Base-by-base conservation (phyloP, 2,888 invertebrate species). In the Luperina nickerlii region DNA sequence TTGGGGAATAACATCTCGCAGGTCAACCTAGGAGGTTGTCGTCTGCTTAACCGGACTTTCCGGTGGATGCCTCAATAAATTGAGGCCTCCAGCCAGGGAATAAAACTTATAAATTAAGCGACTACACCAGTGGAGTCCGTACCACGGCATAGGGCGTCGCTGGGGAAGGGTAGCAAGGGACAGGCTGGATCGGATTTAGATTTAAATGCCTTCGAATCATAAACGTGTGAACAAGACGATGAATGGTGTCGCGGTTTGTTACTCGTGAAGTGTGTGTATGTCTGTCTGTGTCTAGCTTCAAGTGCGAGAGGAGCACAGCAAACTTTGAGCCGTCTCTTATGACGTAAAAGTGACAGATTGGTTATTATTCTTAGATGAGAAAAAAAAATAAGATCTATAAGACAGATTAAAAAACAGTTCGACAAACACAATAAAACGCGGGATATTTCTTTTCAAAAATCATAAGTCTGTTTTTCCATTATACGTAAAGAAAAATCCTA, bases 181-280 rank as follows among this genome's bases (percentile, higher is more conserved):
- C 54, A 24, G 8, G 20, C 54, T 8, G 54, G 8, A 20, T 54
- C 20, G 20, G 54, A 54, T 54, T 54, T 54, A 54, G 8, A 54
- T 54, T 54, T 54, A 42, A 66, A 66, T 11, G 27, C 54, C 48
- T 83, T 78, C 38, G 20, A 63, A 78, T 63, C 38, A 27, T 77
- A 62, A 81, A 54, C 48, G n/a, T 11, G 27, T 79, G 51, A n/a
- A 51, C n/a, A 48, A 51, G 66, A 67, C 51, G 66, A 45, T 76
- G 45, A 67, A 62, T 51, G 32, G 15, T 51, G n/a, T n/a, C 24
- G 51, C 27, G 27, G 42, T 13, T 54, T 66, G 48, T 54, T 38
- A 57, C 45, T 57, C 51, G 18, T 18, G 51, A 15, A 45, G 45
- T 54, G 54, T 68, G 6, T n/a, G 57, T 71, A 27, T 42, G 32